Conservation (phyloP, 1,140 invertebrate genomes). For the Drosophila pandora region DNA sequence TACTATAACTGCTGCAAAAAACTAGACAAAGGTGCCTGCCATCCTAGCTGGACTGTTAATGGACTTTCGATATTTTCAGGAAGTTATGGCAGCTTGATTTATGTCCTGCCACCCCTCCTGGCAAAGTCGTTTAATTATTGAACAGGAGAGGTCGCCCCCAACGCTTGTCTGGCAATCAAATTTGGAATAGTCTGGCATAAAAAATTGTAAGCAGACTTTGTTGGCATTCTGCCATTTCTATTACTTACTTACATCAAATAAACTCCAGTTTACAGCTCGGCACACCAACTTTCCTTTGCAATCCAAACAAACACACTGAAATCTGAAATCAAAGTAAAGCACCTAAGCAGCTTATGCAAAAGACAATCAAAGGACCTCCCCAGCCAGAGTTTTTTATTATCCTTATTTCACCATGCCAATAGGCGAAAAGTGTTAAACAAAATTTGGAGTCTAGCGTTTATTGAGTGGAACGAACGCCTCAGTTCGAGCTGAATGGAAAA, state of each 20-base stretch:
- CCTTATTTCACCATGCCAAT: constrained; percentile 54
- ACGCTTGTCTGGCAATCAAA: constrained; percentile 49
- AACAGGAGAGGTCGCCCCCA: constrained; percentile 1
- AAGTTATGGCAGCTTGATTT: constrained; percentile 79
- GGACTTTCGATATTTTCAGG: constrained; percentile 80
- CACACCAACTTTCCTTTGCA: constrained; percentile 59
- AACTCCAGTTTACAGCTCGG: constrained; percentile 66
- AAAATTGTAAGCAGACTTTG: constrained; percentile 46
- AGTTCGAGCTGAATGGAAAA: constrained; percentile 13
- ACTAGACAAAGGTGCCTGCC: constrained; percentile 29
- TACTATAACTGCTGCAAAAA: constrained; percentile 20
- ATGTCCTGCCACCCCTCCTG: constrained; percentile 40
- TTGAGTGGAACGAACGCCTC: constrained; percentile 62
- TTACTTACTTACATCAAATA: constrained; percentile 70
- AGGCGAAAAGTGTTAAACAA: constrained; percentile 72
- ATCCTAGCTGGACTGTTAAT: constrained; percentile 63
- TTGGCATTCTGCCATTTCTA: constrained; percentile 30
- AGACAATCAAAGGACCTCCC: constrained; percentile 53
- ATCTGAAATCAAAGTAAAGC: constrained; percentile 74
- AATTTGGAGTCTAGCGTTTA: constrained; percentile 72
- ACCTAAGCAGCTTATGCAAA: constrained; percentile 78
- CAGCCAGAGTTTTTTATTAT: not conserved
- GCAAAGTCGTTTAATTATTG: constrained; percentile 46
- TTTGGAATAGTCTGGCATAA: constrained; percentile 41
- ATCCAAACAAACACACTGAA: constrained; percentile 41